Evolutionary conservation across 1,140 invertebrate genomes (phyloP).

Genomic region (Macrostomum lignano): DNA sequence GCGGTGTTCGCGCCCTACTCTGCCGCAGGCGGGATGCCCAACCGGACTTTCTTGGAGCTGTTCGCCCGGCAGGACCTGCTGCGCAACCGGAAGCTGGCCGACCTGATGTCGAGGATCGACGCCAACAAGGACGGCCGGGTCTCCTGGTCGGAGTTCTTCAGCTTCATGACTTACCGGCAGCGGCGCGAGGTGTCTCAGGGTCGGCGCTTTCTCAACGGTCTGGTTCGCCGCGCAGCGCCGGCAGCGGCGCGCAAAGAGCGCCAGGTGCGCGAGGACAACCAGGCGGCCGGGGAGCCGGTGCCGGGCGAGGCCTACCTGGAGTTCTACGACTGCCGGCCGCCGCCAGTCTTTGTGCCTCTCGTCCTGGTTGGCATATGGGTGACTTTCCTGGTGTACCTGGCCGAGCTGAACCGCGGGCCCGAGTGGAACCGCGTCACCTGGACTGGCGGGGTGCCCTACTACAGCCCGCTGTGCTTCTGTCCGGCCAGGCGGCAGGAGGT

Average conservation of each 20-base stretch:
- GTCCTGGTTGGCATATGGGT: slow-evolving; percentile 27
- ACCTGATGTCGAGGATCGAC: neutral
- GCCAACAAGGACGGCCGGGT: slow-evolving; percentile 1
- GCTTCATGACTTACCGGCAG: neutral
- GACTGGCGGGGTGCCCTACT: slow-evolving; percentile 6
- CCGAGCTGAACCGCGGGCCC: no score
- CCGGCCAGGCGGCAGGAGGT: slow-evolving; percentile 61
- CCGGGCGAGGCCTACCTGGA: slow-evolving; percentile 38
- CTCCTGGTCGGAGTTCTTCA: neutral
- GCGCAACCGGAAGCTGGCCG: neutral
- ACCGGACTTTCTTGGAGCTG: neutral
- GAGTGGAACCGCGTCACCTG: no score
- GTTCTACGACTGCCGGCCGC: slow-evolving; percentile 53
- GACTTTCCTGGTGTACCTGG: no score
- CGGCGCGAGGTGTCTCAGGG: neutral
- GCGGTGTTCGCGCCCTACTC: neutral
- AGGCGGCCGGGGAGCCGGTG: neutral
- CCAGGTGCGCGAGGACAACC: neutral
- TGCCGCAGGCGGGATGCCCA: neutral
- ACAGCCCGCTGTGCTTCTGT: slow-evolving; percentile 39
- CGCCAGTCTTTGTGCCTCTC: slow-evolving; percentile 49
- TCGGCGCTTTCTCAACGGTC: neutral
- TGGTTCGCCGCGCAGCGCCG: neutral
- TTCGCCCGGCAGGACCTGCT: neutral
- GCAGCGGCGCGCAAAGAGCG: neutral